Evolutionary conservation across 2,113 vertebrate genomes (phyloP).

Genomic region (Empidonax traillii): DNA sequence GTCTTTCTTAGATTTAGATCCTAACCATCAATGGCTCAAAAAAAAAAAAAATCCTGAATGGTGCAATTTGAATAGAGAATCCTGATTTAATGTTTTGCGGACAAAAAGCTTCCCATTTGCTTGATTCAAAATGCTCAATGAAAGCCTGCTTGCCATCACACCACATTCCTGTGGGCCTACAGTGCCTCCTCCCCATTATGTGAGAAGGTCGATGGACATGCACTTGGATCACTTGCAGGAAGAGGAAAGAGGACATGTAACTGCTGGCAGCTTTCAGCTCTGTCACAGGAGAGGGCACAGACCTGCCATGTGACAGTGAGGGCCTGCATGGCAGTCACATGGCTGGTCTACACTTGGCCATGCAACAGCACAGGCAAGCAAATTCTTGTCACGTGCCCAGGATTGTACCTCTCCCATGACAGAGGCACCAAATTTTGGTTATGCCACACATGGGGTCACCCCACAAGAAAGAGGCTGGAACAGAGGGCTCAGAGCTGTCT

Average conservation of each 20-base stretch:
- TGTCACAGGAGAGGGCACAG: background rate
- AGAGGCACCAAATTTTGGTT: background rate
- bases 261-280: background rate
- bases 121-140: background rate
- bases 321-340: background rate
- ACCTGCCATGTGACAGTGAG: background rate
- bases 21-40: background rate
- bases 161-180: background rate
- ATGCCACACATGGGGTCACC: background rate
- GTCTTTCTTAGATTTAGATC: background rate
- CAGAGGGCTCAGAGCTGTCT: background rate
- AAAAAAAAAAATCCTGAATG: background rate
- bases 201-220: background rate
- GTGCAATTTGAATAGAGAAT: background rate
- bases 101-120: background rate
- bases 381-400: background rate
- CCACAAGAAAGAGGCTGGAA: background rate
- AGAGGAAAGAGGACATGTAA: background rate
- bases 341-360: background rate
- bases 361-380: background rate
- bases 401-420: fast-evolving
- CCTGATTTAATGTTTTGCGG: background rate
- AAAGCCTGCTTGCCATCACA: background rate
- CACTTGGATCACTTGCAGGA: background rate
- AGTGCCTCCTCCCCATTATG: background rate